Evolutionary conservation across 64 coral and sea anemone species (phyloP).

Genomic region (Stichodactyla helianthus): DNA sequence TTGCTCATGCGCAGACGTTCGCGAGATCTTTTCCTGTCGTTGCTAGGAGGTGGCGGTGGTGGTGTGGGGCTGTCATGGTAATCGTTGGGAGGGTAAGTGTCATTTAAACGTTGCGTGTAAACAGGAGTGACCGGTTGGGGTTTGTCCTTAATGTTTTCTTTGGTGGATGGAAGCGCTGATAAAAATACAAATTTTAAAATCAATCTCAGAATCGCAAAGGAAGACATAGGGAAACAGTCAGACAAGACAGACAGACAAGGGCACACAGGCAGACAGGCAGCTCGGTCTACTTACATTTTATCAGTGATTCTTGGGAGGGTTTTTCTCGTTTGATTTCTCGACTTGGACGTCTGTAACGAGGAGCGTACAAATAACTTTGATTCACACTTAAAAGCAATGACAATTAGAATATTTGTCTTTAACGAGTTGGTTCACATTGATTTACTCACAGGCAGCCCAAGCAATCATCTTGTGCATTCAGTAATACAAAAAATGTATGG

Average conservation of each 20-base stretch:
- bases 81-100: not conserved
- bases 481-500: too few relatives aligned
- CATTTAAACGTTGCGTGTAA: not conserved
- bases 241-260: too few relatives aligned
- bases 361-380: not conserved
- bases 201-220: not conserved
- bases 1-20: conserved; percentile 55
- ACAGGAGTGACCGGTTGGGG: not conserved
- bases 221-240: too few relatives aligned
- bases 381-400: not conserved
- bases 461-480: too few relatives aligned
- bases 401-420: too few relatives aligned
- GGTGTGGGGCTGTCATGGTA: not conserved
- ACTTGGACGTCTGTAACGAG: conserved; percentile 7
- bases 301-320: not conserved
- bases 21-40: conserved; percentile 32
- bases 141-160: not conserved
- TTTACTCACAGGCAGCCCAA: too few relatives aligned
- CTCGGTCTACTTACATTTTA: conserved; percentile 4
- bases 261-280: not conserved
- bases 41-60: not conserved
- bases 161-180: not conserved
- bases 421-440: too few relatives aligned
- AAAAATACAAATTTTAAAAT: not conserved
- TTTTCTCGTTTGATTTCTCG: conserved; percentile 13